These are phyloP conservation scores for Loxodonta africana DNA, from an alignment of 2,113 vertebrate genomes.

Conservation along the genomic window DNA sequence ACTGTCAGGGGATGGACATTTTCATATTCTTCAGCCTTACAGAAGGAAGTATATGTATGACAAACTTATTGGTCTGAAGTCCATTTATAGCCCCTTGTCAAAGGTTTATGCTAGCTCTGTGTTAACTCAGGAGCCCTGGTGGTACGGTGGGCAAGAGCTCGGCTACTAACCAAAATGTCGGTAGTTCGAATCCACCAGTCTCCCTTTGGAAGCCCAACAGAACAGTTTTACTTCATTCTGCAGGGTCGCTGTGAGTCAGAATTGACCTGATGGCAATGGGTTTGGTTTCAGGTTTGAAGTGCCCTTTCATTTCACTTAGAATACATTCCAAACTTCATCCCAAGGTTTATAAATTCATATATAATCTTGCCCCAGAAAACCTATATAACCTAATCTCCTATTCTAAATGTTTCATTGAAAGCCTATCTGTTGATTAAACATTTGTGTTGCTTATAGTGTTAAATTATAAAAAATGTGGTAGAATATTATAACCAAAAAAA, in stretches of 20 bases:
- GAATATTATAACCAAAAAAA: too few species aligned
- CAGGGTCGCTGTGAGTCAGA: too few species aligned
- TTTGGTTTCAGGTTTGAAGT: neutral
- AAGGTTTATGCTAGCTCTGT: neutral
- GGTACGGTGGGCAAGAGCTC: too few species aligned
- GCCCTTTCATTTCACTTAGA: neutral
- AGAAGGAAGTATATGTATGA: neutral
- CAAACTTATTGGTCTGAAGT: neutral
- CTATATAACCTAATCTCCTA: neutral
- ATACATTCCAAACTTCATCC: neutral
- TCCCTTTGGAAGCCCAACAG: too few species aligned
- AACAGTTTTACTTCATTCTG: too few species aligned
- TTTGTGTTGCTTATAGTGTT: conserved; percentile 11
- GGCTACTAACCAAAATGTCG: too few species aligned
- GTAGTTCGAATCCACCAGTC: too few species aligned
- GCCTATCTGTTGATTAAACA: neutral
- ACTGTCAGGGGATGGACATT: neutral
- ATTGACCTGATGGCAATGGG: too few species aligned
- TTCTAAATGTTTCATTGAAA: neutral
- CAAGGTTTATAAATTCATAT: neutral
- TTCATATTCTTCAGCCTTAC: neutral
- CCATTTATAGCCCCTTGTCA: neutral
- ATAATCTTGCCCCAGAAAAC: neutral
- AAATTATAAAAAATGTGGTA: neutral
- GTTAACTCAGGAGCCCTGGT: neutral